A percentile compares a stretch with the other conserved stretches of the same genome.
These are phyloP conservation scores for Irena cyanogastra DNA, from an alignment of 2,113 vertebrate genomes.

Conservation along the genomic window DNA sequence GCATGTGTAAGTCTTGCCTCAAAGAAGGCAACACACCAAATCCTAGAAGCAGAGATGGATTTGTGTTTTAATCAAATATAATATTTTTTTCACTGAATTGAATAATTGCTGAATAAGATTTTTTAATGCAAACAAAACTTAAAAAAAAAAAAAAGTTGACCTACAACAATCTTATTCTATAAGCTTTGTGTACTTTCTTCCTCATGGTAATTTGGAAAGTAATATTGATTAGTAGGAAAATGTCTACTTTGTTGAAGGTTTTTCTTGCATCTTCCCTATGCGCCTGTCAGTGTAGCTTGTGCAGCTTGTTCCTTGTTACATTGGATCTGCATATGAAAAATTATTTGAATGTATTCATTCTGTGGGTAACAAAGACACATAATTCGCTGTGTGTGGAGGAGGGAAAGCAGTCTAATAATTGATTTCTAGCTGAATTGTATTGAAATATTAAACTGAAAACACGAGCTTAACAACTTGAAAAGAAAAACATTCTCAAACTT, in stretches of 20 bases:
- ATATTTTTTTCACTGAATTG: not conserved
- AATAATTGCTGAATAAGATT: not conserved
- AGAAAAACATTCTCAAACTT: not conserved
- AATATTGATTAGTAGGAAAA: not conserved
- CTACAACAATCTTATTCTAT: not conserved
- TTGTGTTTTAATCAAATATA: not conserved
- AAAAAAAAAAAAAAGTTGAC: not conserved
- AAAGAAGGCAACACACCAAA: not conserved
- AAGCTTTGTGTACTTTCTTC: not conserved
- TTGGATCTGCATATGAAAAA: not conserved
- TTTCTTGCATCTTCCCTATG: not conserved
- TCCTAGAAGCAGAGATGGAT: not conserved
- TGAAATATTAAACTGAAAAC: not conserved
- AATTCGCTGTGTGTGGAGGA: not conserved
- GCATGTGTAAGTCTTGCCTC: not conserved
- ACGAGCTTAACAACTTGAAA: not conserved
- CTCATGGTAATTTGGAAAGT: not conserved
- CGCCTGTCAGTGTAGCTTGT: not conserved
- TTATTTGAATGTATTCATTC: not conserved
- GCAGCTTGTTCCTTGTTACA: not conserved
- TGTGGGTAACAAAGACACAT: not conserved
- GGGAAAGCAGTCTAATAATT: not conserved
- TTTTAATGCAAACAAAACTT: not conserved
- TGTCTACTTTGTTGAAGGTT: not conserved
- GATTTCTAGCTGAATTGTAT: not conserved